Percentiles rank a stretch among this genome's conserved stretches.
Evolutionary conservation across 2,797 vertebrate genomes (phyloP).

Genomic region (Macropus fuliginosus): DNA sequence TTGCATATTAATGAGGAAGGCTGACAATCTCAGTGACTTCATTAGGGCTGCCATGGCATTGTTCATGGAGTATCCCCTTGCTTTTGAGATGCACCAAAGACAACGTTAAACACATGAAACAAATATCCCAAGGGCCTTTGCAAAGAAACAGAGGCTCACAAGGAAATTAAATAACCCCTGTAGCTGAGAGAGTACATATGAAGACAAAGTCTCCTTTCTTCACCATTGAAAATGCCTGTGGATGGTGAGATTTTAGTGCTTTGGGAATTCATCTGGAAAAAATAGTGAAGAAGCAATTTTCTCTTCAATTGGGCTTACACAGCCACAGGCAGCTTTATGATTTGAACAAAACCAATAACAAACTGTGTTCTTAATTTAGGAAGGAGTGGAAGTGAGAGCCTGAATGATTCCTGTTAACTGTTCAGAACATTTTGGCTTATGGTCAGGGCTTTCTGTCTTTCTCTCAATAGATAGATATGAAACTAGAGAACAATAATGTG

Average conservation of each 20-base stretch:
- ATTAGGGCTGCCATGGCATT: neutral
- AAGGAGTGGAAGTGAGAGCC: neutral
- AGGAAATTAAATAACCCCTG: neutral
- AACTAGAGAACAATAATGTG: neutral
- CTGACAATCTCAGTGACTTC: neutral
- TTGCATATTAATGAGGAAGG: constrained; percentile 55
- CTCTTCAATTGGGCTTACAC: neutral
- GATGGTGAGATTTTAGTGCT: neutral
- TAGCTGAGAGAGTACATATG: neutral
- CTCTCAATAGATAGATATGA: neutral
- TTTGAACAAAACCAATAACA: neutral
- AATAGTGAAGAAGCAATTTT: constrained; percentile 6
- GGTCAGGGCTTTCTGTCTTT: neutral
- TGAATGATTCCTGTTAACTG: neutral
- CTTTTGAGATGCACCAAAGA: constrained; percentile 4
- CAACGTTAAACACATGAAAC: neutral
- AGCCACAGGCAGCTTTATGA: neutral
- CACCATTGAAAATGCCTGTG: neutral
- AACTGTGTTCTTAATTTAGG: neutral
- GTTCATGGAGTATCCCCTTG: neutral
- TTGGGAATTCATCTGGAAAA: constrained; percentile 35
- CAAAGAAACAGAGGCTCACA: neutral
- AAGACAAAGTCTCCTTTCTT: neutral
- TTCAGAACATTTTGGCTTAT: neutral
- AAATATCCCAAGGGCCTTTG: neutral